Percentiles rank a stretch among this genome's conserved stretches.
phyloP scores from a whole-genome alignment of 2,113 vertebrate species.

The Gnathonemus longibarbis region DNA sequence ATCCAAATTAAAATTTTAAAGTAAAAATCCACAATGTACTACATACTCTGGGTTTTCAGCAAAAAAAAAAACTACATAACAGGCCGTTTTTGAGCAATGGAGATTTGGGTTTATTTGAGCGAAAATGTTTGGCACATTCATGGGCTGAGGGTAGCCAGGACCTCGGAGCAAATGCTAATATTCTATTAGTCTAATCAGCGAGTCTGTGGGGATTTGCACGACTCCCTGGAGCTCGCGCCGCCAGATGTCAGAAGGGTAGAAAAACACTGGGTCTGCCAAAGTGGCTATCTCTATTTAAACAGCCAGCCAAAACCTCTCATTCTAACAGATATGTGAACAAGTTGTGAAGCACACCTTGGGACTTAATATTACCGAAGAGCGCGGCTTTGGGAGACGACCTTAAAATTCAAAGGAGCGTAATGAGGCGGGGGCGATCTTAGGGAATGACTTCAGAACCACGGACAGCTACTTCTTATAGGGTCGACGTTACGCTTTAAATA shows the following conservation, averaged over 20 bases:
- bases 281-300: conserved; percentile 67
- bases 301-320: conserved; percentile 53
- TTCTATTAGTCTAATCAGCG: conserved; percentile 79
- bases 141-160: conserved; percentile 56
- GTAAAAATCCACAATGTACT: not conserved
- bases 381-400: not conserved
- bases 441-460: conserved; percentile 60
- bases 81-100: not conserved
- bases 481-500: not conserved
- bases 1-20: not conserved
- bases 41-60: not conserved
- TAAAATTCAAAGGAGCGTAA: conserved; percentile 31
- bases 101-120: conserved; percentile 47
- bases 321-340: conserved; percentile 33
- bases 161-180: conserved; percentile 76
- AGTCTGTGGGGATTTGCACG: conserved; percentile 66
- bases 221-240: conserved; percentile 67
- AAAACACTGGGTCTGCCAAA: conserved; percentile 70
- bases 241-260: conserved; percentile 74
- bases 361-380: conserved; percentile 23
- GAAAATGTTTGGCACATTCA: conserved; percentile 56
- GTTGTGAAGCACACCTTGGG: conserved; percentile 56
- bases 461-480: conserved; percentile 44
- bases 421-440: conserved; percentile 23
- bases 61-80: not conserved